Conservation (phyloP, 64 coral and sea anemone species). For the Actinia equina region DNA sequence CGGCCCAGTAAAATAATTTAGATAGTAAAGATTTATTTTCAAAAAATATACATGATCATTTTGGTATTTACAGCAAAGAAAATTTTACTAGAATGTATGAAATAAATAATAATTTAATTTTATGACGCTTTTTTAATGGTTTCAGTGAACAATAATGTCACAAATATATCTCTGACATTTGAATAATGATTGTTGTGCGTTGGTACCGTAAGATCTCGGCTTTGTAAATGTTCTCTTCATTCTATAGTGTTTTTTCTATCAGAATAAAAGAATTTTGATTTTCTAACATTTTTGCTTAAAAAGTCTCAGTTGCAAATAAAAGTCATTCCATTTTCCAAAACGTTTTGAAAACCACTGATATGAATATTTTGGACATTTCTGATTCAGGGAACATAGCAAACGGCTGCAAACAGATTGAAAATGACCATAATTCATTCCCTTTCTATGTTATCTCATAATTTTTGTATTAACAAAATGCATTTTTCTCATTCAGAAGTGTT, state of each 20-base stretch:
- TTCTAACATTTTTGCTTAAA: not conserved
- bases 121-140: not conserved
- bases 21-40: not conserved
- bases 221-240: not conserved
- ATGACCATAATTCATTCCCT: not conserved
- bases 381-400: not conserved
- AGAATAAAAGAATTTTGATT: not conserved
- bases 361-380: not conserved
- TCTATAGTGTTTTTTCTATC: not conserved
- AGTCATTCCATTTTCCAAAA: not conserved
- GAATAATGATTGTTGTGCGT: not conserved
- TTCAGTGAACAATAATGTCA: not conserved
- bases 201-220: not conserved
- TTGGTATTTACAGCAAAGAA: not conserved
- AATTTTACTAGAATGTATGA: not conserved
- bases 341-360: not conserved
- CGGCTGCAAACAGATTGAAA: constrained; percentile 5
- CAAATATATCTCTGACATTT: not conserved
- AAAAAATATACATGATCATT: not conserved
- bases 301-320: not conserved
- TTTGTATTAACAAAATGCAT: not conserved
- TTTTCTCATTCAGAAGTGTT: not conserved
- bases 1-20: not conserved
- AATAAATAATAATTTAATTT: not conserved
- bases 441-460: not conserved